phyloP scores from a whole-genome alignment of 1,140 invertebrate species.

The silkworm (Bombyx mori) region DNA sequence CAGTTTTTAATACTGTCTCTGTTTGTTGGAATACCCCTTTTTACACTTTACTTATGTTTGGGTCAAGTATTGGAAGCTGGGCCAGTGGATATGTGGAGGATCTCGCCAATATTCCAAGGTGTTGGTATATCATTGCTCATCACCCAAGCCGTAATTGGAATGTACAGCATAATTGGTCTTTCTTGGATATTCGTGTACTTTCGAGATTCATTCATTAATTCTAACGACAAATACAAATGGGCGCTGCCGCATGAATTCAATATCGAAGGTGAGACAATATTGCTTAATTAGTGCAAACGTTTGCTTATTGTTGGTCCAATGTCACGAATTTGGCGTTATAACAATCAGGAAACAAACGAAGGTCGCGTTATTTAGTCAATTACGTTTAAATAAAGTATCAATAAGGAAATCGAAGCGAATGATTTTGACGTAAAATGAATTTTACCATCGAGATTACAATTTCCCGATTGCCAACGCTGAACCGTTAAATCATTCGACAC shows the following conservation, averaged over 20 bases:
- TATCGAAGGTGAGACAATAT: slow-evolving; percentile 72
- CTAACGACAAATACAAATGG: slow-evolving; percentile 86
- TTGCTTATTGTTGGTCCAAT: slow-evolving; percentile 16
- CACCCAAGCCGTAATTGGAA: slow-evolving; percentile 84
- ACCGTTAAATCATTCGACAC: too few relatives aligned
- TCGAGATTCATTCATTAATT: slow-evolving; percentile 89
- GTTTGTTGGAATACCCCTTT: slow-evolving; percentile 87
- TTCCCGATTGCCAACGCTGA: background rate
- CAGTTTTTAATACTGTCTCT: slow-evolving; percentile 90
- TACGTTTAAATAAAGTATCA: slow-evolving; percentile 10
- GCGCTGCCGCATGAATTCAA: slow-evolving; percentile 79
- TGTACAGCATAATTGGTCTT: slow-evolving; percentile 89
- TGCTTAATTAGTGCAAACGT: slow-evolving; percentile 10
- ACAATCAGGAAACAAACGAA: slow-evolving; percentile 25
- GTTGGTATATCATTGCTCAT: slow-evolving; percentile 87
- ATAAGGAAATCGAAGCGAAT: slow-evolving; percentile 5
- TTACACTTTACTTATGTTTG: slow-evolving; percentile 87
- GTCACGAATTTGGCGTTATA: slow-evolving; percentile 12
- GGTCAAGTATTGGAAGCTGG: slow-evolving; percentile 89
- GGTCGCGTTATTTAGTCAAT: slow-evolving; percentile 26
- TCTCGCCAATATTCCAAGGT: slow-evolving; percentile 91
- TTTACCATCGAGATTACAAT: background rate
- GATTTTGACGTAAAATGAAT: too few relatives aligned
- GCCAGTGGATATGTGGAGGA: slow-evolving; percentile 92
- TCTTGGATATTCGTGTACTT: slow-evolving; percentile 93